These are phyloP conservation scores for Actinia tenebrosa DNA, from an alignment of 64 coral and sea anemone genomes.

Conservation along the genomic window DNA sequence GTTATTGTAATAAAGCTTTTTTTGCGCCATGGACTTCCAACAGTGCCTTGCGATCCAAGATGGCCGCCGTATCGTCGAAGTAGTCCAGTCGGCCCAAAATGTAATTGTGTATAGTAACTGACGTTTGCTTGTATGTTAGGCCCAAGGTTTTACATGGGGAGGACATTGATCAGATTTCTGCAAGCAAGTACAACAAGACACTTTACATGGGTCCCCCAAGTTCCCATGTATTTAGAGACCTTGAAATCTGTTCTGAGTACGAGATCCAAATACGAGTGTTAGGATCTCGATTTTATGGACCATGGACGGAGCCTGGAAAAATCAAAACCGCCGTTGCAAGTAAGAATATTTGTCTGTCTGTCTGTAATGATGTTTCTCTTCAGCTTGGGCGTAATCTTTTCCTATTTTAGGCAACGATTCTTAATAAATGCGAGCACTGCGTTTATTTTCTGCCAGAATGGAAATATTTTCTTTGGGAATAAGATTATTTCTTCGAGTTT, in stretches of 20 bases:
- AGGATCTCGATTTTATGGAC: constrained; percentile 5
- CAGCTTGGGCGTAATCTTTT: too few species aligned
- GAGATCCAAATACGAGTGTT: constrained; percentile 52
- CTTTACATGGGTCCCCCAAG: background rate
- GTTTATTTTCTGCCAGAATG: too few species aligned
- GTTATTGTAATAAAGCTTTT: too few species aligned
- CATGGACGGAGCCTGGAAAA: background rate
- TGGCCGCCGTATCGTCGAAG: too few species aligned
- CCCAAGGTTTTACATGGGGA: background rate
- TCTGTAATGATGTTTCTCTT: background rate
- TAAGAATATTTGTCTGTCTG: background rate
- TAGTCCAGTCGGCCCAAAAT: too few species aligned
- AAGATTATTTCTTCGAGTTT: too few species aligned
- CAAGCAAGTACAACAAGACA: background rate
- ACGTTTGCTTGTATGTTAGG: background rate
- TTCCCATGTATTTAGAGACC: background rate
- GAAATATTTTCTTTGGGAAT: too few species aligned
- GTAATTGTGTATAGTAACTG: background rate
- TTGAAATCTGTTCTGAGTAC: constrained; percentile 55
- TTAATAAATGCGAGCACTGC: too few species aligned
- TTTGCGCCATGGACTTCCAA: too few species aligned
- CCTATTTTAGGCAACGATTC: too few species aligned
- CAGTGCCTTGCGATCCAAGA: too few species aligned
- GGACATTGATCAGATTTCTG: background rate
- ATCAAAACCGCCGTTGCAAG: background rate